These are phyloP conservation scores for Pteropus rufus DNA, from an alignment of 2,797 vertebrate species.

Conservation along the genomic window DNA sequence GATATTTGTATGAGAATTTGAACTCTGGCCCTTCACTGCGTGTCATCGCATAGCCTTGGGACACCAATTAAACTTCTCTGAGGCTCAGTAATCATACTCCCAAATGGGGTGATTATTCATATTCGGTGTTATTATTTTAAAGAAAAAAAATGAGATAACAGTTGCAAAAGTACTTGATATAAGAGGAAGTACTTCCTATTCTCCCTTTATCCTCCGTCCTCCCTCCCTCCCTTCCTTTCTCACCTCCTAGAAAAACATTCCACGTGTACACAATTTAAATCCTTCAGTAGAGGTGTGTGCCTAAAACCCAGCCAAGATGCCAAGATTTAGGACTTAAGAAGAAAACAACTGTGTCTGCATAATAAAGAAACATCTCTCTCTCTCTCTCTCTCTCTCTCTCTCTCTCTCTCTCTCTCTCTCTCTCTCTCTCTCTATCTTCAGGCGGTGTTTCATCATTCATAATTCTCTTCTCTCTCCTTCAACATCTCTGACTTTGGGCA, in stretches of 20 bases:
- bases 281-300: background rate
- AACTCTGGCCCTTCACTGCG: background rate
- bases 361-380: background rate
- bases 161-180: background rate
- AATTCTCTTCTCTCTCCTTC: background rate
- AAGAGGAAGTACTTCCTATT: background rate
- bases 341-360: background rate
- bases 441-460: too few relatives aligned
- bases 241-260: background rate
- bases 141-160: background rate
- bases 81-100: background rate
- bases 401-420: too few relatives aligned
- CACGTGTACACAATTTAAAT: too few relatives aligned
- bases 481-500: too few relatives aligned
- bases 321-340: background rate
- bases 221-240: background rate
- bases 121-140: background rate
- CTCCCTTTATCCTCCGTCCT: too few relatives aligned
- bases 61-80: background rate
- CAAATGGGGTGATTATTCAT: background rate
- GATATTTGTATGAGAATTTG: background rate
- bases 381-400: too few relatives aligned
- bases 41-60: background rate
- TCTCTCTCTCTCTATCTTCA: background rate
- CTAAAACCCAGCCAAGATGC: background rate